Evolutionary conservation across 2,797 vertebrate species (phyloP).

Genomic region (Chelon auratus): DNA sequence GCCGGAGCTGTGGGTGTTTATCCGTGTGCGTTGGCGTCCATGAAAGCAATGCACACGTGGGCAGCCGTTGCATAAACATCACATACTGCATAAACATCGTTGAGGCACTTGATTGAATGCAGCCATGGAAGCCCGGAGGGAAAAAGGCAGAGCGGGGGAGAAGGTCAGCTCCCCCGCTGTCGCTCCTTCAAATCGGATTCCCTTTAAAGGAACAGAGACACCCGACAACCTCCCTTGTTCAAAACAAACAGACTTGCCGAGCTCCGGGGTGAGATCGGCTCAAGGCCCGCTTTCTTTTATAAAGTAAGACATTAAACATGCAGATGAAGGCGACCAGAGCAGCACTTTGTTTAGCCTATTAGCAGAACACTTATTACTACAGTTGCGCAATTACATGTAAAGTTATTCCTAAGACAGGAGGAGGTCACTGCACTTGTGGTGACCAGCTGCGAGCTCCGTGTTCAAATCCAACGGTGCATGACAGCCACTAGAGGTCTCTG

Average conservation of each 20-base stretch:
- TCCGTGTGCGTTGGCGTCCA: constrained; percentile 58
- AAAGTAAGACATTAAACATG: constrained; percentile 5
- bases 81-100: constrained; percentile 74
- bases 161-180: constrained; percentile 71
- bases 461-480: constrained; percentile 1
- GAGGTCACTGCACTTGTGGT: constrained; percentile 25
- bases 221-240: constrained; percentile 44
- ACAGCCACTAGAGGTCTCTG: constrained; percentile 79
- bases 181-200: constrained; percentile 67
- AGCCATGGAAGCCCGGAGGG: constrained; percentile 63
- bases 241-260: constrained; percentile 37
- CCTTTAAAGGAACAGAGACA: constrained; percentile 72
- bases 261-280: constrained; percentile 19
- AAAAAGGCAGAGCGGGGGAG: constrained; percentile 61
- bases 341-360: constrained; percentile 2
- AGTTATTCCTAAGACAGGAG: constrained; percentile 27
- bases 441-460: constrained; percentile 34
- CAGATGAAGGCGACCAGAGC: constrained; percentile 1
- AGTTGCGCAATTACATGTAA: constrained; percentile 21
- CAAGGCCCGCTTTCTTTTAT: constrained; percentile 10
- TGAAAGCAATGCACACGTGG: constrained; percentile 66
- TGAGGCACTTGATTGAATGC: constrained; percentile 76
- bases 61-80: constrained; percentile 77
- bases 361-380: constrained; percentile 12
- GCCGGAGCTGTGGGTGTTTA: constrained; percentile 53